Evolutionary conservation across 1,140 invertebrate species (phyloP).

Genomic region (Drosophila lowei): DNA sequence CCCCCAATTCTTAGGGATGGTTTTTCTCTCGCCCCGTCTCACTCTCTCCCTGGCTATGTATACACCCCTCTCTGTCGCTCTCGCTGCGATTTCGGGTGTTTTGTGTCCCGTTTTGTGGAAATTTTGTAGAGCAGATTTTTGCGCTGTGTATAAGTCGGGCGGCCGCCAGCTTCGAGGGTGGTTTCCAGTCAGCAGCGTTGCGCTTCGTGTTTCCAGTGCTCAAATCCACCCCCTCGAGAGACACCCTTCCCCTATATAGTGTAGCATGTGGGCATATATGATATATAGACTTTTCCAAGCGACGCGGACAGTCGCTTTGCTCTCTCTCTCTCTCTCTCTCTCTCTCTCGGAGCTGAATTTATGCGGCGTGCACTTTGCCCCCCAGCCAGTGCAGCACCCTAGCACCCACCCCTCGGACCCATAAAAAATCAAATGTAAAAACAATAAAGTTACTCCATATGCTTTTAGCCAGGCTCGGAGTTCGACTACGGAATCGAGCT

Average conservation of each 20-base stretch:
- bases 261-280: constrained; percentile 29
- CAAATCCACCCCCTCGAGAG: constrained; percentile 10
- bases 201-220: constrained; percentile 29
- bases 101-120: constrained; percentile 38
- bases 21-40: constrained; percentile 6
- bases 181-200: constrained; percentile 45
- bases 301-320: constrained; percentile 30
- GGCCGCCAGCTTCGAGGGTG: constrained; percentile 49
- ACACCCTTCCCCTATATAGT: constrained; percentile 6
- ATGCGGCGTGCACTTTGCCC: constrained; percentile 67
- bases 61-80: constrained; percentile 1
- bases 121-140: constrained; percentile 56
- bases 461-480: constrained; percentile 30
- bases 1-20: constrained; percentile 59
- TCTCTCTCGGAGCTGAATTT: constrained; percentile 44
- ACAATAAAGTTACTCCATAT: constrained; percentile 77
- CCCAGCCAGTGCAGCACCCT: constrained; percentile 6
- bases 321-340: constrained; percentile 1
- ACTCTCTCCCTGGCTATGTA: background rate
- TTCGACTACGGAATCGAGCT: background rate
- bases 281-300: constrained; percentile 78
- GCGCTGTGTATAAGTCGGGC: constrained; percentile 55
- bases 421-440: constrained; percentile 74
- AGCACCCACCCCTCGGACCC: background rate
- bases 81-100: constrained; percentile 1